phyloP scores from a whole-genome alignment of 2,888 invertebrate genomes.

The Diaperis boleti region DNA sequence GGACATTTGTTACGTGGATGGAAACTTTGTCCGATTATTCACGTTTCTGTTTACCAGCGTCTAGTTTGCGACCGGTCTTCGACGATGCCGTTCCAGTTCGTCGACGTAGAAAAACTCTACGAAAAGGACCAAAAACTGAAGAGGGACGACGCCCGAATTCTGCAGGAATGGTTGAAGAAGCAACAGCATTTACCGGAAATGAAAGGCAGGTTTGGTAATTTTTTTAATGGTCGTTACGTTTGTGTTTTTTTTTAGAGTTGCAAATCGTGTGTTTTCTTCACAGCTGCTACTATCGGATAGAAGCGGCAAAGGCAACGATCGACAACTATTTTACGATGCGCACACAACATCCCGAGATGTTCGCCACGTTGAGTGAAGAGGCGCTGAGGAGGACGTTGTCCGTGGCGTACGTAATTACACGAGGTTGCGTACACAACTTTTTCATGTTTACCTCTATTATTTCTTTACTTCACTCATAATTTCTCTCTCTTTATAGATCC shows the following conservation, averaged over 20 bases:
- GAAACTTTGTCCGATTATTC: no score
- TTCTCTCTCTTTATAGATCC: neutral
- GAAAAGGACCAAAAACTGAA: conserved; percentile 1
- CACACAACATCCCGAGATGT: neutral
- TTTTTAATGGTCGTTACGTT: no score
- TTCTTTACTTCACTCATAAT: no score
- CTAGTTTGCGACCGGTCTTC: neutral
- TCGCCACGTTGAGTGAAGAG: neutral
- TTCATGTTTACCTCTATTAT: no score
- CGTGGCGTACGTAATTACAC: neutral
- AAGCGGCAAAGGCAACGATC: neutral
- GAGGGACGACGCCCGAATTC: neutral
- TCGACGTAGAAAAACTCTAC: neutral
- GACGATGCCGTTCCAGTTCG: neutral
- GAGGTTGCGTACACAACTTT: neutral
- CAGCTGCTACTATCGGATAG: conserved; percentile 4
- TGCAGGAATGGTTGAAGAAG: conserved; percentile 4
- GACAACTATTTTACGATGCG: conserved; percentile 1
- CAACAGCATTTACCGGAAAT: conserved; percentile 1
- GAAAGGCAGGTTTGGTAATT: neutral
- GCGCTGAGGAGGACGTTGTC: neutral
- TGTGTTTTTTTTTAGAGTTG: conserved; percentile 3
- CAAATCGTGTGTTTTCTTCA: conserved; percentile 8
- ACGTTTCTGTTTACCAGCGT: no score
- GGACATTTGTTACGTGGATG: no score